These are phyloP conservation scores for Nephotettix cincticeps DNA, from an alignment of 1,140 invertebrate genomes.

Conservation along the genomic window DNA sequence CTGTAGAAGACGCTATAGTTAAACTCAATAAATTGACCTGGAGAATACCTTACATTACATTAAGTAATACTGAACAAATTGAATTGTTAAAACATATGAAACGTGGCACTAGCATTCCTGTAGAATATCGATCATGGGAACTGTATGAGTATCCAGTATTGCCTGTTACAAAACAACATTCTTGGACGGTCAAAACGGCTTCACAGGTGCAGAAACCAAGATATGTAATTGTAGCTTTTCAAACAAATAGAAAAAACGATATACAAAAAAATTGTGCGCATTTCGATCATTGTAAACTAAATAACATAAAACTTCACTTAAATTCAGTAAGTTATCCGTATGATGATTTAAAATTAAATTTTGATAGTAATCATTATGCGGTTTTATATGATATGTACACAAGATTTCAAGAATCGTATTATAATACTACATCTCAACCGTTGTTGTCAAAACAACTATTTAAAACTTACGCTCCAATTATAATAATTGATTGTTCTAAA, in stretches of 20 bases:
- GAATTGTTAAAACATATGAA: background rate
- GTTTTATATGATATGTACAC: too few species aligned
- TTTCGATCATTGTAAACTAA: background rate
- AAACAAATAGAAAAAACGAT: background rate
- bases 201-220: background rate
- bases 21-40: background rate
- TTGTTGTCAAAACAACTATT: too few species aligned
- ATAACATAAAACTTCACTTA: background rate
- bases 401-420: too few species aligned
- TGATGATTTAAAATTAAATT: too few species aligned
- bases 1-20: too few species aligned
- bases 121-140: background rate
- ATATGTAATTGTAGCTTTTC: too few species aligned
- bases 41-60: background rate
- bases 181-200: background rate
- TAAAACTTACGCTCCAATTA: too few species aligned
- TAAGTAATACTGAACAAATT: background rate
- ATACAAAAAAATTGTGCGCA: background rate
- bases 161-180: background rate
- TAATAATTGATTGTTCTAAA: too few species aligned
- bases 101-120: background rate
- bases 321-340: background rate
- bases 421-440: too few species aligned
- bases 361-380: too few species aligned
- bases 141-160: background rate